These are phyloP conservation scores for Danio aesculapii DNA, from an alignment of 2,797 vertebrate species.

Conservation along the genomic window DNA sequence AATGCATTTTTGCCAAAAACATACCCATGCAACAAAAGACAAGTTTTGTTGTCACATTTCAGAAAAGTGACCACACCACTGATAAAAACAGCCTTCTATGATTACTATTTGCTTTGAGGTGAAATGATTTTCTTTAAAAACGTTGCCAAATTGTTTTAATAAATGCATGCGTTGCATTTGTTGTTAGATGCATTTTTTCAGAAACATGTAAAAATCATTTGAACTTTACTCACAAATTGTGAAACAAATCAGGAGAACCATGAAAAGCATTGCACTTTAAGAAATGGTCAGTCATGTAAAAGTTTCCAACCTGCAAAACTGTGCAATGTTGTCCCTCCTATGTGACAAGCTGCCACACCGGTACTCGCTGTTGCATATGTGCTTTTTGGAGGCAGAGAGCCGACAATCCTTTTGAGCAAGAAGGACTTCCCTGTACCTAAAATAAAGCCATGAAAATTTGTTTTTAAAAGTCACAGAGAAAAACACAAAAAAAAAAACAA, in stretches of 20 bases:
- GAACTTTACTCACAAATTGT: background rate
- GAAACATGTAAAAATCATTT: no score
- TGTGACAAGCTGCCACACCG: slow-evolving; percentile 94
- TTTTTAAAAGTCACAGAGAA: no score
- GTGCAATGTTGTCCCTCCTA: slow-evolving; percentile 93
- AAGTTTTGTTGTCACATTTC: no score
- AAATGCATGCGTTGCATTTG: no score
- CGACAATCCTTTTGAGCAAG: slow-evolving; percentile 91
- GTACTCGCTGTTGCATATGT: slow-evolving; percentile 96
- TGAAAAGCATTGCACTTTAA: background rate
- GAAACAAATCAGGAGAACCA: background rate
- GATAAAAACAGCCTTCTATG: background rate
- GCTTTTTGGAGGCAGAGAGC: slow-evolving; percentile 91
- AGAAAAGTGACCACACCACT: no score
- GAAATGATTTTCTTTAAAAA: background rate
- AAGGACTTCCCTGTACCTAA: slow-evolving; percentile 96
- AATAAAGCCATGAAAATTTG: background rate
- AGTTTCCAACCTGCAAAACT: slow-evolving; percentile 88
- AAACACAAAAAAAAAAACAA: no score
- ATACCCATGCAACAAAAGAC: no score
- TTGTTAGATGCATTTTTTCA: no score
- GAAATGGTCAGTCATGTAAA: background rate
- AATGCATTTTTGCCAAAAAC: no score
- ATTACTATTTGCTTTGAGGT: background rate
- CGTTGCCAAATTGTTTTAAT: no score